These are phyloP conservation scores for Mohoua ochrocephala DNA, from an alignment of 2,113 vertebrate species.

Conservation along the genomic window DNA sequence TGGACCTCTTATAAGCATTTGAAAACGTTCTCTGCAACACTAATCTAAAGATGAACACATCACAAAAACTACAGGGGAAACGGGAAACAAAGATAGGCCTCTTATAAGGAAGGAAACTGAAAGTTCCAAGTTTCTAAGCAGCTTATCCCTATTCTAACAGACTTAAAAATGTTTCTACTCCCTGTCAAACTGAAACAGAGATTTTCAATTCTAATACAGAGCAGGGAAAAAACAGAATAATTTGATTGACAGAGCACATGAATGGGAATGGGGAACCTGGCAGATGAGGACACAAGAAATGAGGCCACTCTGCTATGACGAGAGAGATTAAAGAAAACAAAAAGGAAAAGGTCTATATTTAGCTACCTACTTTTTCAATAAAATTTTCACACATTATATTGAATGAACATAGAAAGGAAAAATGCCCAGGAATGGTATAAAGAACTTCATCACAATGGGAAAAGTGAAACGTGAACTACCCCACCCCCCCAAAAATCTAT, in stretches of 20 bases:
- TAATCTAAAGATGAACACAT: neutral
- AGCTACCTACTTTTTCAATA: neutral
- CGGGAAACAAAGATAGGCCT: neutral
- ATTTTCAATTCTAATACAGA: neutral
- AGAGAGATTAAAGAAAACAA: neutral
- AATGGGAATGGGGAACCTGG: neutral
- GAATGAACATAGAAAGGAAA: neutral
- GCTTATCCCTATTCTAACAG: neutral
- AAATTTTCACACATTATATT: neutral
- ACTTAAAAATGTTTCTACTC: neutral
- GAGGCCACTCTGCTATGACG: neutral
- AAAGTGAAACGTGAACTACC: neutral
- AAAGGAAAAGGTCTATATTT: neutral
- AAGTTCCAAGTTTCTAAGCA: neutral
- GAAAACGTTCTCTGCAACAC: neutral
- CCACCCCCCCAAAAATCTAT: neutral
- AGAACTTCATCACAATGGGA: neutral
- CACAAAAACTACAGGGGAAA: neutral
- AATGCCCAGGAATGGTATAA: neutral
- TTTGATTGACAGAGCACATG: neutral
- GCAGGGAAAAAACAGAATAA: neutral
- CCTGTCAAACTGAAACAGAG: neutral
- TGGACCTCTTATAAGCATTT: neutral
- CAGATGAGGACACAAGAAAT: neutral
- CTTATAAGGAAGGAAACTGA: neutral